Evolutionary conservation across 2,113 vertebrate species (phyloP).

Genomic region (Vimba vimba): DNA sequence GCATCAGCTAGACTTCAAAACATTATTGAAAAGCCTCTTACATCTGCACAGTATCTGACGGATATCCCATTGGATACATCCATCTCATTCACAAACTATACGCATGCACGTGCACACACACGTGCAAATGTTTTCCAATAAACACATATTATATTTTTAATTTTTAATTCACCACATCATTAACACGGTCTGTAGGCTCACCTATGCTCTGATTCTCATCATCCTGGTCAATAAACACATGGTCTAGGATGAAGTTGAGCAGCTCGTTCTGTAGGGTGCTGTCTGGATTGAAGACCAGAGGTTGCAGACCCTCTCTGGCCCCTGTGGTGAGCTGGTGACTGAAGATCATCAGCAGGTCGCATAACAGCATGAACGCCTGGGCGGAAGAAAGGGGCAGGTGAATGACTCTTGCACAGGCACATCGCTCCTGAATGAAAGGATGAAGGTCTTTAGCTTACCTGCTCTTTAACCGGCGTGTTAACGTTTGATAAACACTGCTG

Average conservation of each 20-base stretch:
- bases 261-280: constrained; percentile 92
- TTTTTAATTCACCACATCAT: neutral
- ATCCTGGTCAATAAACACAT: constrained; percentile 98
- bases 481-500: constrained; percentile 98
- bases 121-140: no score
- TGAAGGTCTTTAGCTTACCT: constrained; percentile 73
- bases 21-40: neutral
- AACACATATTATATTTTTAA: no score
- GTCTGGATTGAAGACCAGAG: constrained; percentile 96
- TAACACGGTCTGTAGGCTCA: constrained; percentile 65
- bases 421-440: neutral
- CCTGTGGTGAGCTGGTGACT: constrained; percentile 93
- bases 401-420: neutral
- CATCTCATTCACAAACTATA: no score
- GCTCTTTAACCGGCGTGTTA: constrained; percentile 95
- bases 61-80: no score
- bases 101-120: no score
- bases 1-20: neutral
- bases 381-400: constrained; percentile 15
- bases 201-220: constrained; percentile 99
- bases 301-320: constrained; percentile 90
- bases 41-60: no score
- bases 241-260: constrained; percentile 95
- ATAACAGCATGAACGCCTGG: constrained; percentile 97
- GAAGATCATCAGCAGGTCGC: constrained; percentile 98